These are phyloP conservation scores for Crioceris asparagi DNA, from an alignment of 2,888 invertebrate genomes.

Conservation along the genomic window DNA sequence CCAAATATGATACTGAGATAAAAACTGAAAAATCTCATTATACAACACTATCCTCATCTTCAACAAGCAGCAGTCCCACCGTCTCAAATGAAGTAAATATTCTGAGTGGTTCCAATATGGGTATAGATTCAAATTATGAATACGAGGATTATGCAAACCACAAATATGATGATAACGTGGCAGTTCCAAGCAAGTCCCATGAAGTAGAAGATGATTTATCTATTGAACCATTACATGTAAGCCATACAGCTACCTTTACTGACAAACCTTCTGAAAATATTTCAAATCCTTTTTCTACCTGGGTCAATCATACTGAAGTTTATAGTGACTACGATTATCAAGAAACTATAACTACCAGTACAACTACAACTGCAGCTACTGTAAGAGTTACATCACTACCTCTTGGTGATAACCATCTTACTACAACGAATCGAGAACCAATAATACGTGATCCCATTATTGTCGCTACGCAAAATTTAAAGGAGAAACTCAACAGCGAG, in stretches of 20 bases:
- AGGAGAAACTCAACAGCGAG: constrained; percentile 35
- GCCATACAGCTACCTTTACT: no score
- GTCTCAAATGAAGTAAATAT: no score
- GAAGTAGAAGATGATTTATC: constrained; percentile 15
- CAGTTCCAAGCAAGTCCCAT: constrained; percentile 25
- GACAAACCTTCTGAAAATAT: no score
- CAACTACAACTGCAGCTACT: constrained; percentile 18
- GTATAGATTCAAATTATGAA: constrained; percentile 27
- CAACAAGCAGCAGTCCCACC: constrained; percentile 9
- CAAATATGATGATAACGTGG: constrained; percentile 27
- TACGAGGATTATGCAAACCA: constrained; percentile 30
- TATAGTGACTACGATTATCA: no score
- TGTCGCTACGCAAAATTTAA: constrained; percentile 34
- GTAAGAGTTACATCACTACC: constrained; percentile 36
- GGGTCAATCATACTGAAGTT: no score
- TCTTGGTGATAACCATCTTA: constrained; percentile 35
- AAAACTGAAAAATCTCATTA: constrained; percentile 17
- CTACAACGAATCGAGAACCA: constrained; percentile 15
- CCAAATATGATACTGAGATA: constrained; percentile 15
- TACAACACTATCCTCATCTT: constrained; percentile 17
- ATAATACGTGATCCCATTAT: constrained; percentile 30
- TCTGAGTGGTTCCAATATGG: constrained; percentile 27
- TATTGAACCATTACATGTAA: constrained; percentile 17
- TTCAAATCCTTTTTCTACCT: no score
- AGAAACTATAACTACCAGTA: neutral